Evolutionary conservation across 2,113 vertebrate genomes (phyloP).

Genomic region (Notiomystis cincta): DNA sequence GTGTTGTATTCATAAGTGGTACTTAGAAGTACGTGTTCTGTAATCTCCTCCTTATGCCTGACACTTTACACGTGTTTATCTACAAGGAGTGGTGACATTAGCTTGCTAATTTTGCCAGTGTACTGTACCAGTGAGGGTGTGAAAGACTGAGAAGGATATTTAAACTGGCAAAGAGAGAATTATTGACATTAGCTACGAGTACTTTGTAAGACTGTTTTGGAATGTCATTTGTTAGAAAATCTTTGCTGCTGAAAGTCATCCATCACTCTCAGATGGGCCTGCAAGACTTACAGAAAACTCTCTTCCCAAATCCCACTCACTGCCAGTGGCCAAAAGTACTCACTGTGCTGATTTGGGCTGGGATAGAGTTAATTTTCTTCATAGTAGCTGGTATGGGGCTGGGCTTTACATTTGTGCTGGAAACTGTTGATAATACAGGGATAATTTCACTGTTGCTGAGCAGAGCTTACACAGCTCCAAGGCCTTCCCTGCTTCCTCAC

Average conservation of each 20-base stretch:
- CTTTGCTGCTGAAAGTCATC: constrained; percentile 57
- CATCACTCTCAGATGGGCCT: constrained; percentile 14
- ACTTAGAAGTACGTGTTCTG: constrained; percentile 57
- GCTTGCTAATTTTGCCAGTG: constrained; percentile 56
- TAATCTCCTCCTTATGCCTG: constrained; percentile 69
- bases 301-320: background rate
- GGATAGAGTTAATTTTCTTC: background rate
- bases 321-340: background rate
- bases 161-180: constrained; percentile 54
- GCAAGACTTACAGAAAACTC: background rate
- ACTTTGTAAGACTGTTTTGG: constrained; percentile 50
- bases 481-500: background rate
- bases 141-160: constrained; percentile 42
- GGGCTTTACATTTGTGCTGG: background rate
- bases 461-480: background rate
- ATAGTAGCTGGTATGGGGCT: background rate
- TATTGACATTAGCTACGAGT: constrained; percentile 57
- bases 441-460: background rate
- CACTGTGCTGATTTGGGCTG: background rate
- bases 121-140: constrained; percentile 17
- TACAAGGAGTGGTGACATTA: constrained; percentile 54
- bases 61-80: constrained; percentile 64
- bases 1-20: constrained; percentile 64
- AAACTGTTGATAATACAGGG: background rate
- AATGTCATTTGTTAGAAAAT: constrained; percentile 55